Base-by-base conservation (phyloP, 2,113 vertebrate species). In the Pleuronectes platessa region DNA sequence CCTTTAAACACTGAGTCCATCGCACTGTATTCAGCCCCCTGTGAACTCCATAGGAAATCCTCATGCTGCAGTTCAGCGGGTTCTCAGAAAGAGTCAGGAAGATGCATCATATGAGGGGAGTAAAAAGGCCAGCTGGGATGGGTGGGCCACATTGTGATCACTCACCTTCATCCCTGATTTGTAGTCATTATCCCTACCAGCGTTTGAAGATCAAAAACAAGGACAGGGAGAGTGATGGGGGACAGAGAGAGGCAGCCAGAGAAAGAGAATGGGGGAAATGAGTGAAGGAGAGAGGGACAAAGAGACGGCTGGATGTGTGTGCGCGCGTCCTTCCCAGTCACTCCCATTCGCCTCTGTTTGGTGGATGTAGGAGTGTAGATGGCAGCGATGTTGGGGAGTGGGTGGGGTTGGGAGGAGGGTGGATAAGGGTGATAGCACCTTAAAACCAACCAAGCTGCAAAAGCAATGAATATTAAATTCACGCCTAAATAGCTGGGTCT, bases 91-190 rank as follows among this genome's bases (percentile, higher is more conserved):
- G 88, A 90, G 89, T 91, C 84, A 89, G 87, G 81, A 92, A 92
- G 90, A 91, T 90, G 90, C 90, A 93, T 92, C 91, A 90, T 90
- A 88, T 13, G 88, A 91, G 79, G 86, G 86, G 88, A 91, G 90
- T 91, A 89, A 91, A 93, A 92, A 92, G 93, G 92, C 92, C 94
- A 94, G 93, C 94, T 94, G 93, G 92, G 92, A 93, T 93, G 94
- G 94, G 93, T 93, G 93, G 94, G 92, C 89, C 90, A 90, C 90
- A 86, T 92, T 92, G 92, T 94, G 92, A 95, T 95, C 93, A 94
- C 91, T 95, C 95, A 95, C 94, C 94, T 95, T 95, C 95, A 95
- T 94, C 93, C 93, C 93, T 95, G 94, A 95, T 95, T 95, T 95
- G 94, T 95, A 94, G 94, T 95, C 94, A 95, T 94, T 94, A 95